Conservation (phyloP, 2,797 vertebrate species). For the Bradypodion ventrale region DNA sequence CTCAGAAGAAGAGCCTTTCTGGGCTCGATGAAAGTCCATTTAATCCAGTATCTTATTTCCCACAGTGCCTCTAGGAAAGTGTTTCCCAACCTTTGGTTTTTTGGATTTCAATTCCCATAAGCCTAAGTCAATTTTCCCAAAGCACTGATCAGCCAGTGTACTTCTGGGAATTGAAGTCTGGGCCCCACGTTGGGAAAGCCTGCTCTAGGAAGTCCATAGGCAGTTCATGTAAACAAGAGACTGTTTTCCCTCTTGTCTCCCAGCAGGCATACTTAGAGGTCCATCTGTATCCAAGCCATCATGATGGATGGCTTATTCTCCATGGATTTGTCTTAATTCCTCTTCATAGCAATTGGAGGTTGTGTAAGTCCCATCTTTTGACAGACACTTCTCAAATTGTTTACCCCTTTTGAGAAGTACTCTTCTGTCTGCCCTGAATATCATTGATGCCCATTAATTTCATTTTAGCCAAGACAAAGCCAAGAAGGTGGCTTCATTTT, state of each 20-base stretch:
- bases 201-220: not conserved
- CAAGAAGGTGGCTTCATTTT: too few relatives aligned
- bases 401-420: not conserved
- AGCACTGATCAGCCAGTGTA: too few relatives aligned
- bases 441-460: not conserved
- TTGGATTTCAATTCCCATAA: too few relatives aligned
- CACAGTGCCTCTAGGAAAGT: not conserved
- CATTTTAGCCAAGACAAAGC: too few relatives aligned
- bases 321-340: not conserved
- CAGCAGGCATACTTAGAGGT: not conserved
- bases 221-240: too few relatives aligned
- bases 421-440: not conserved
- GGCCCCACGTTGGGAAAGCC: too few relatives aligned
- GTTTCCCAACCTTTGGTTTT: not conserved
- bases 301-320: not conserved
- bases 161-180: too few relatives aligned
- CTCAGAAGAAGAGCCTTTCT: not conserved
- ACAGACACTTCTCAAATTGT: not conserved
- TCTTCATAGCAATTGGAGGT: not conserved
- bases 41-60: not conserved
- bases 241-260: not conserved
- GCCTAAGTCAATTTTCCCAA: too few relatives aligned
- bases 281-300: not conserved
- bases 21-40: not conserved
- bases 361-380: not conserved